A percentile compares a stretch with the other conserved stretches of the same genome.
Conservation (phyloP, 2,797 vertebrate species). For the Sparus aurata region DNA sequence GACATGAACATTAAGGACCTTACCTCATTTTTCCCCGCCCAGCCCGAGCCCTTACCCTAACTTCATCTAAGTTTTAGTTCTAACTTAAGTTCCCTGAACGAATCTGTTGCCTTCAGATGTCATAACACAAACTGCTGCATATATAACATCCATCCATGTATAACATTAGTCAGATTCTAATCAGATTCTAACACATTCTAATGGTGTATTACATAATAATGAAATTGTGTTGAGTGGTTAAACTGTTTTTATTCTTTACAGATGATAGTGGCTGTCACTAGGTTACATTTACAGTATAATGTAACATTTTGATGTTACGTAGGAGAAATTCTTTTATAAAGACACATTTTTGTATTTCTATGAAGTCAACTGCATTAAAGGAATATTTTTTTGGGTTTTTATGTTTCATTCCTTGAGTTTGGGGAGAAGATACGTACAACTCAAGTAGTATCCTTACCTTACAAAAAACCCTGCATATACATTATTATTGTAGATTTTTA, state of each 20-base stretch:
- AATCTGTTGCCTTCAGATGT: not conserved
- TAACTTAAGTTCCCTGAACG: not conserved
- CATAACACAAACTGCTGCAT: not conserved
- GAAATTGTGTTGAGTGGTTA: slow-evolving; percentile 9
- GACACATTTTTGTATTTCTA: too few relatives aligned
- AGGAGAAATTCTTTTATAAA: too few relatives aligned
- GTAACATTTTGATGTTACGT: not conserved
- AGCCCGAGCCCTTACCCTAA: not conserved
- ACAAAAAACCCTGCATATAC: too few relatives aligned
- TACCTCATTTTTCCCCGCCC: slow-evolving; percentile 16
- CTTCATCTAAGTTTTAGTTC: not conserved
- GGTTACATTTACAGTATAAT: not conserved
- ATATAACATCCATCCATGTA: not conserved
- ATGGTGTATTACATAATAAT: not conserved
- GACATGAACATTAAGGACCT: slow-evolving; percentile 20
- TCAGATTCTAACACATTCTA: not conserved
- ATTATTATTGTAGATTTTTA: too few relatives aligned
- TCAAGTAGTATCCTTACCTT: too few relatives aligned
- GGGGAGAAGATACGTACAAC: too few relatives aligned
- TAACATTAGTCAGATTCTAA: slow-evolving; percentile 10
- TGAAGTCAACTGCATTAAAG: too few relatives aligned
- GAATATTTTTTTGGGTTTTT: too few relatives aligned
- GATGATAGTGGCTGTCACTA: not conserved
- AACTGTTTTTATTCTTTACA: not conserved
- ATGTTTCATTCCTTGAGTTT: too few relatives aligned